Base-by-base conservation (phyloP, 2,888 invertebrate genomes). In the Polietes domitor region DNA sequence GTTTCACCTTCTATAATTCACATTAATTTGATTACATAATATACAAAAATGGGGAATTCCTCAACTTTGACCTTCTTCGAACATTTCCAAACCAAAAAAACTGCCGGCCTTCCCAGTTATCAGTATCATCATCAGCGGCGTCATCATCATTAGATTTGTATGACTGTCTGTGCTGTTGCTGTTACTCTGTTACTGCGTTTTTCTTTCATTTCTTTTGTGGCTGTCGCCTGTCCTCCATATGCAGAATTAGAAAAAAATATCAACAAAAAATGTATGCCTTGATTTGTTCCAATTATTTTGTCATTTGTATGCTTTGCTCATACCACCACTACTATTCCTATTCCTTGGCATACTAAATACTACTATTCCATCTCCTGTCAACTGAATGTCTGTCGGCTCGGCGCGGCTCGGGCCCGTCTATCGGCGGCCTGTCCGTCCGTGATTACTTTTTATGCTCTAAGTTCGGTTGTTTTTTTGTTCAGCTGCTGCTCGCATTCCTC, bases 221-320 rank as follows among this genome's bases (percentile, higher is more conserved):
- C 9, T 37, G 6, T 15, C 26, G 1, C 28, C 19, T 17, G 15
- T n/a, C 41, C 65, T 63, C 63, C 32, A 17, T 32, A 53, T 53
- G 53, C 53, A 21, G 53, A 53, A 53, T 21, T 21, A 10, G 53
- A 53, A 53, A 47, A 53, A 53, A 53, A 47, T 32, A 24, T 43
- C 68, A 68, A 65, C 65, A 17, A 68, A 41, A 41, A 68, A 15
- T 76, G 28, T 78, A 65, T 76, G 78, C 73, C 76, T 78, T 84
- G 84, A 81, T 84, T 84, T 84, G 78, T 84, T 81, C 76, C 81
- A 84, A 84, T 81, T 81, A 84, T 84, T 84, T 84, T 81, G 81
- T 84, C 78, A 84, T 84, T 79, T 81, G 53, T 78, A 55, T 68
- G 10, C 28, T 15, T 41, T 43, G 43, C n/a, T 15, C 43, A 43